Evolutionary conservation across 1,140 invertebrate genomes (phyloP).

Genomic region (Dreissena polymorpha): DNA sequence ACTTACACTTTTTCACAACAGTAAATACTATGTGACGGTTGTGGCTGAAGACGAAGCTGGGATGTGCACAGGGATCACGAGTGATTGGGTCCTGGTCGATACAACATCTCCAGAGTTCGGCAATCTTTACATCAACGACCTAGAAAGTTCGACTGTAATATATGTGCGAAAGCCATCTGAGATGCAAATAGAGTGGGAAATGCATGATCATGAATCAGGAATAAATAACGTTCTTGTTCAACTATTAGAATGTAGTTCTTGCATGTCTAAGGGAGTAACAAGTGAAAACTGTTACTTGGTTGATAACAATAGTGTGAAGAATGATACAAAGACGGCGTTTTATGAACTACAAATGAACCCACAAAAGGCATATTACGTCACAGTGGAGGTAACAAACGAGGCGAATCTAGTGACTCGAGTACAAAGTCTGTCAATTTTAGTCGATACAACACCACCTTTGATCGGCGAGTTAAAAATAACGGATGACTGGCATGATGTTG

Average conservation of each 20-base stretch:
- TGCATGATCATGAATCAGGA: constrained; percentile 19
- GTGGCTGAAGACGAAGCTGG: constrained; percentile 42
- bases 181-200: constrained; percentile 17
- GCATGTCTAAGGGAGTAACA: neutral
- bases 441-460: constrained; percentile 8
- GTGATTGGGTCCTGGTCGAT: constrained; percentile 15
- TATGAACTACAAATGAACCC: constrained; percentile 29
- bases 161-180: constrained; percentile 3
- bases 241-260: constrained; percentile 12
- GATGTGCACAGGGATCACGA: constrained; percentile 31
- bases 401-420: constrained; percentile 1
- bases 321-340: constrained; percentile 26
- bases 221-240: neutral
- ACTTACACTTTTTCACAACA: neutral
- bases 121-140: constrained; percentile 4
- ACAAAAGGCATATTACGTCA: constrained; percentile 20
- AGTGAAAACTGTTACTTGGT: constrained; percentile 5
- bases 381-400: constrained; percentile 22
- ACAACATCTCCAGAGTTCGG: constrained; percentile 18
- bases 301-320: constrained; percentile 1
- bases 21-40: constrained; percentile 29
- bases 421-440: constrained; percentile 8
- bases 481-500: constrained; percentile 3
- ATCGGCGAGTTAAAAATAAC: constrained; percentile 17
- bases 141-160: neutral